Conservation (phyloP, 2,888 invertebrate genomes). For the Andrena bucephala region DNA sequence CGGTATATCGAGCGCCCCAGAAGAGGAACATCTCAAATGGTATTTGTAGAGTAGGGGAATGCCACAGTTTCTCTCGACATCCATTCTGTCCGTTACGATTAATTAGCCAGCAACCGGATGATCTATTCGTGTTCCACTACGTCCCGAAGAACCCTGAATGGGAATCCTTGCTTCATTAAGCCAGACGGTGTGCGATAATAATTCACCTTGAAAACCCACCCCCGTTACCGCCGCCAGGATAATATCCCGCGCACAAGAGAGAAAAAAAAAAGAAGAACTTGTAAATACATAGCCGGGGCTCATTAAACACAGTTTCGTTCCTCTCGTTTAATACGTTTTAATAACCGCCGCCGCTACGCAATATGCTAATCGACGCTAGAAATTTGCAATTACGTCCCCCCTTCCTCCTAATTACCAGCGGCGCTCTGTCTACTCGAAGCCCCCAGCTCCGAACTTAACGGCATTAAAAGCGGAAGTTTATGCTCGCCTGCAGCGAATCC, state of each 20-base stretch:
- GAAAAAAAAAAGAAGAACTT: constrained; percentile 26
- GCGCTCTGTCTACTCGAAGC: constrained; percentile 9
- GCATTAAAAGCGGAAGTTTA: constrained; percentile 29
- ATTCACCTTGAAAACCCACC: constrained; percentile 26
- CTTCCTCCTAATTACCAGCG: constrained; percentile 36
- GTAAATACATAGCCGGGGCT: constrained; percentile 33
- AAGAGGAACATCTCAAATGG: background rate
- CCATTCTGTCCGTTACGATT: constrained; percentile 36
- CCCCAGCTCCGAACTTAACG: constrained; percentile 25
- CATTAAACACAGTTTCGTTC: constrained; percentile 48
- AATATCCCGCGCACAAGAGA: constrained; percentile 14
- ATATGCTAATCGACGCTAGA: constrained; percentile 59
- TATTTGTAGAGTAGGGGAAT: background rate
- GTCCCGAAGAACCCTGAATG: constrained; percentile 41
- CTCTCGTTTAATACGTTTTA: constrained; percentile 51
- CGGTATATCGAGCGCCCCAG: too few relatives aligned
- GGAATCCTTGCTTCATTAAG: constrained; percentile 43
- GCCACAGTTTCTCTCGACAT: constrained; percentile 14
- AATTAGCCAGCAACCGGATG: constrained; percentile 36
- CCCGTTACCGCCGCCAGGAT: constrained; percentile 1
- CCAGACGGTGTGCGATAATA: constrained; percentile 31
- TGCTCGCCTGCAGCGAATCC: background rate
- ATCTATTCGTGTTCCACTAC: constrained; percentile 25
- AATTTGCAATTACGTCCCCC: constrained; percentile 50
- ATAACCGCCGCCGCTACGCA: constrained; percentile 32